Base-by-base conservation (phyloP, 2,888 invertebrate genomes). In the Poecilobothrus nobilitatus region DNA sequence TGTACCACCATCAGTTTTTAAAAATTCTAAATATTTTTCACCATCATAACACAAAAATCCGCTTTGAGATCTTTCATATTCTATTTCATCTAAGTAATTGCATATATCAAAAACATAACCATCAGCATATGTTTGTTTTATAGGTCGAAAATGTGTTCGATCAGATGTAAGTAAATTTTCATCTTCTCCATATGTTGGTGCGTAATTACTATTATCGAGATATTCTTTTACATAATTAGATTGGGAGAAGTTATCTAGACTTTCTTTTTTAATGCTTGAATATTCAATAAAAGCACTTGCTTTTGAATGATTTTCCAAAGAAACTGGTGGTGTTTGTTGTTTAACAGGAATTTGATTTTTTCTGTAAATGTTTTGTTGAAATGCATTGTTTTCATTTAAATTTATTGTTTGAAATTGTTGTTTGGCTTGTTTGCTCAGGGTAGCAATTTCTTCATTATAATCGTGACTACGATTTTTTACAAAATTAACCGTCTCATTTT, bases 71-170 rank as follows among this genome's bases (percentile, higher is more conserved):
- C 90, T 86, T 71, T 84, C 84, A 80, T 87, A 90, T 70, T 86
- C 85, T 37, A 90, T 86, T 41, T 83, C 76, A 76, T 91, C 90
- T 74, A 89, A 82, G 74, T 84, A 86, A 75, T 84, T 85, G 74
- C 83, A 81, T 74, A 91, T 88, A 73, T 87, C 85, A 81, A 91
- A 91, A 20, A 89, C 88, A 74, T 89, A 88, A 67, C 91, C 91
- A 80, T 91, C 91, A 41, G 84, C 86, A 79, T 86, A 85, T 70
- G 76, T 77, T 75, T 86, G 86, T 74, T 87, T 86, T 74, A 94
- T 93, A 20, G 94, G 93, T 73, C 89, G 87, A 83, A 94, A 94
- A 82, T 94, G 94, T 70, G 92, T 93, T 72, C 88, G 87, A 72
- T 88, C 85, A 9, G 93, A 90, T 21, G 89, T 90, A 71, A 92